Evolutionary conservation across 2,888 invertebrate species (phyloP).

Genomic region (Macrosoma leucophasiata): DNA sequence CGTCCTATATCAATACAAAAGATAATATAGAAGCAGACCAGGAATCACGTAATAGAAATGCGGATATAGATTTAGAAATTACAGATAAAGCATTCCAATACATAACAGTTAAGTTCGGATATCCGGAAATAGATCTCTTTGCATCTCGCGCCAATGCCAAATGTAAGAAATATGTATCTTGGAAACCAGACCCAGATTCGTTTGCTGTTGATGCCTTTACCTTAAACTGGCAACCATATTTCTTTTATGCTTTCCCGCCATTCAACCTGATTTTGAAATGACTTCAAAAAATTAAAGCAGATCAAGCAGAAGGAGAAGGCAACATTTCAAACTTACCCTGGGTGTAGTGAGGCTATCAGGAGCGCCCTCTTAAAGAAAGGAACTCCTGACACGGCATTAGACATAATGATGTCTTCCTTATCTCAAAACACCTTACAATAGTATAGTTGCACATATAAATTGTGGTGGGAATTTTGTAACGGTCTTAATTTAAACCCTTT

Average conservation of each 20-base stretch:
- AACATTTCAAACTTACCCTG: too few relatives aligned
- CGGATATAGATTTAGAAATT: conserved; percentile 16
- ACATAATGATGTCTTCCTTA: too few relatives aligned
- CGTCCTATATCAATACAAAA: conserved; percentile 18
- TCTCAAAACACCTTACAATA: too few relatives aligned
- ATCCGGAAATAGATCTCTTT: conserved; percentile 20
- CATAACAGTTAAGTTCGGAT: conserved; percentile 14
- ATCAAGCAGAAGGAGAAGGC: too few relatives aligned
- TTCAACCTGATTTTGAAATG: conserved; percentile 19
- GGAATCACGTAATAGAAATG: conserved; percentile 17
- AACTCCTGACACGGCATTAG: too few relatives aligned
- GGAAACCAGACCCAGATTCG: conserved; percentile 21
- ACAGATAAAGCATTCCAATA: conserved; percentile 6
- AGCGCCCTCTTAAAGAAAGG: too few relatives aligned
- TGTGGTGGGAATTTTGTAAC: too few relatives aligned
- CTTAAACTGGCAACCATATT: conserved; percentile 11
- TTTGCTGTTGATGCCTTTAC: conserved; percentile 19
- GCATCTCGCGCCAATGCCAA: conserved; percentile 22
- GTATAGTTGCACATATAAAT: too few relatives aligned
- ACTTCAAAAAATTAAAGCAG: conserved; percentile 19
- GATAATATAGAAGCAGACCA: conserved; percentile 18
- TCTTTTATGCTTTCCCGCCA: conserved; percentile 22
- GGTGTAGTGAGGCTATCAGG: too few relatives aligned
- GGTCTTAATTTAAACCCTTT: too few relatives aligned
- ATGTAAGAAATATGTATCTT: conserved; percentile 17